These are phyloP conservation scores for Tetrax tetrax DNA, from an alignment of 2,113 vertebrate species.

Conservation along the genomic window DNA sequence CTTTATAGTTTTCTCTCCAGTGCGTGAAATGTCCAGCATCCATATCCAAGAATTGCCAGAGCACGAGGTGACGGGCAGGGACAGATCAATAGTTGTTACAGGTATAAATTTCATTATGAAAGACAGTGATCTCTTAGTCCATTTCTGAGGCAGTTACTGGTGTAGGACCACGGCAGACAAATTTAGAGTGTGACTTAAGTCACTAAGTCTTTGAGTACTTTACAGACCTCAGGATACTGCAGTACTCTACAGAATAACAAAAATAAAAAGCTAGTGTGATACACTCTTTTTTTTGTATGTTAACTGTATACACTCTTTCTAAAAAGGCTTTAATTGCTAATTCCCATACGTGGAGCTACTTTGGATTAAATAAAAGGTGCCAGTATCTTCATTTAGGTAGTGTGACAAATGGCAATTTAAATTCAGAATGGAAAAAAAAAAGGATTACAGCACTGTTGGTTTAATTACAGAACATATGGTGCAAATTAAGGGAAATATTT, in stretches of 20 bases:
- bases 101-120: neutral
- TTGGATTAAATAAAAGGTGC: neutral
- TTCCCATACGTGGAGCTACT: neutral
- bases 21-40: neutral
- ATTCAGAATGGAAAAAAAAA: neutral
- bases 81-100: neutral
- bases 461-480: neutral
- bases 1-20: neutral
- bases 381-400: neutral
- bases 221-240: neutral
- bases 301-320: neutral
- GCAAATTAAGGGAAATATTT: neutral
- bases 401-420: neutral
- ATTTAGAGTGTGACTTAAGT: neutral
- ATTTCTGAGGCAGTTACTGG: neutral
- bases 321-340: neutral
- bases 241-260: neutral
- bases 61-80: neutral
- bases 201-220: neutral
- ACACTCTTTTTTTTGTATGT: neutral
- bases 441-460: neutral
- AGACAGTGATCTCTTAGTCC: neutral
- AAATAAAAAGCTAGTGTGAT: neutral
- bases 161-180: neutral
- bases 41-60: neutral